These are phyloP conservation scores for Pilophorus perplexus DNA, from an alignment of 2,888 invertebrate species.

Conservation along the genomic window DNA sequence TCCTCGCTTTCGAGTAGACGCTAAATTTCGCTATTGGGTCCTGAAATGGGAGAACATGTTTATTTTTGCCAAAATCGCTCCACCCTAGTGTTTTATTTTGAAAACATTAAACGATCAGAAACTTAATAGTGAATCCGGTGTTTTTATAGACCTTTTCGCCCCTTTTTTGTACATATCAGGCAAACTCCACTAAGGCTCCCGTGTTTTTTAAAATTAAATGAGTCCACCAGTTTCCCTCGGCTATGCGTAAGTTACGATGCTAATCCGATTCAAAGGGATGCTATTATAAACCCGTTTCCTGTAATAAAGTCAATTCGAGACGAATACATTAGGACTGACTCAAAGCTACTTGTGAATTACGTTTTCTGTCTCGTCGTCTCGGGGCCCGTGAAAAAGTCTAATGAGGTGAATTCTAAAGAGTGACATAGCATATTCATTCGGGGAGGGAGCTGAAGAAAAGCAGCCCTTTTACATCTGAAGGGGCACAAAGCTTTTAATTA, in stretches of 20 bases:
- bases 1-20: too few relatives aligned
- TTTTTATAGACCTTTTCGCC: too few relatives aligned
- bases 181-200: too few relatives aligned
- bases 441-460: not conserved
- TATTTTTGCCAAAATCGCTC: too few relatives aligned
- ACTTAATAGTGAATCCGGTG: too few relatives aligned
- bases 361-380: not conserved
- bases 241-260: conserved; percentile 6
- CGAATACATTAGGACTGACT: conserved; percentile 16
- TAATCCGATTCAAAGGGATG: conserved; percentile 25
- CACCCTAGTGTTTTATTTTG: too few relatives aligned
- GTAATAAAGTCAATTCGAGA: conserved; percentile 26
- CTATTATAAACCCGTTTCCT: conserved; percentile 26
- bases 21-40: too few relatives aligned
- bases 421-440: conserved; percentile 34
- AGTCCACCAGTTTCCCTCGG: too few relatives aligned
- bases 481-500: conserved; percentile 25
- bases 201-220: too few relatives aligned
- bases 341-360: conserved; percentile 33
- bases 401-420: conserved; percentile 36
- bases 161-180: too few relatives aligned
- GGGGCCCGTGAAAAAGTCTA: conserved; percentile 29
- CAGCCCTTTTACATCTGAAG: conserved; percentile 6
- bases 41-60: too few relatives aligned
- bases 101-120: too few relatives aligned